Base-by-base conservation (phyloP, 2,797 vertebrate genomes). In the Bradypodion ventrale region DNA sequence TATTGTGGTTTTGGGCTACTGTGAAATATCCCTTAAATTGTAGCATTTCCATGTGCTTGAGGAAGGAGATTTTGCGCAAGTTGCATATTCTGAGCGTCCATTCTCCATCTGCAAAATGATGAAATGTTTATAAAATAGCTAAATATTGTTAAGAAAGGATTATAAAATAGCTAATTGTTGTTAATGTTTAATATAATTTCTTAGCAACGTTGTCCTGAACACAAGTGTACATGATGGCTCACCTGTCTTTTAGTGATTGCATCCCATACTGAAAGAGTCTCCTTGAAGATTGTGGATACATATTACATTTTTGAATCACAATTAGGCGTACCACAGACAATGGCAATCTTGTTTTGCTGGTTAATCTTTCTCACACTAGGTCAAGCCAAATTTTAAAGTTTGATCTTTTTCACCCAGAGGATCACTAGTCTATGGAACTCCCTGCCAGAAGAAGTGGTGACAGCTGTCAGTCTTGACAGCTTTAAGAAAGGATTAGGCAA, bases 41-140 rank as follows among this genome's bases (percentile, higher is more conserved):
- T 37, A 32, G 16, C 29, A 73, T 10, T 59, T 1, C 40, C 21
- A 13, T 62, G 21, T 29, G 5, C 52, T 44, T 70, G 44, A 52
- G 8, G 16, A 6, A 29, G 23, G 4, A 65, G 72, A 16, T 8
- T 2, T 75, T 69, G 29, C 6, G 21, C n/a, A 46, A 74, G 8
- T 69, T 12, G 5, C 27, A 46, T 46, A 82, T 6, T 49, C 40
- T 62, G 25, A 78, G 16, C 25, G 8, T 40, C 19, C 59, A 37
- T 82, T 72, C 7, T 62, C n/a, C 52, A 78, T 63, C 35, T 84
- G 35, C 40, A 83, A 60, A 83, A 78, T 70, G 29, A 8, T 49
- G 40, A 60, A 8, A 65, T 29, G n/a, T 32, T 60, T 65, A 25
- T 19, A 37, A 66, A 16, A 25, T 25, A 42, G 10, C 10, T 52